Percentiles rank a stretch among this genome's conserved stretches.
phyloP scores from a whole-genome alignment of 2,113 vertebrate genomes.

The Lethenteron camtschaticum region DNA sequence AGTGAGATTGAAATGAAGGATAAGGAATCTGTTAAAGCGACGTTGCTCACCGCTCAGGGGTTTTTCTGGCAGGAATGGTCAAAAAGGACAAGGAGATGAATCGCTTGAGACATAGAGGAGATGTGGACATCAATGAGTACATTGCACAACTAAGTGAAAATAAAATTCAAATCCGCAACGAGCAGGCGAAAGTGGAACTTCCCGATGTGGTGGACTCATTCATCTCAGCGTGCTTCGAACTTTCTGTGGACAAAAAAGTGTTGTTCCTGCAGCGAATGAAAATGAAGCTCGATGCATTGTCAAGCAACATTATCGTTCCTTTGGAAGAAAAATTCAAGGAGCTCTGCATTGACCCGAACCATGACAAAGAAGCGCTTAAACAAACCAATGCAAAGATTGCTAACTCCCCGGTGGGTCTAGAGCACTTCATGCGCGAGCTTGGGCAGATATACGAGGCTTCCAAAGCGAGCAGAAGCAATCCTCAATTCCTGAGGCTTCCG shows the following conservation, averaged over 20 bases:
- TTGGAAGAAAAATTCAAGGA: neutral
- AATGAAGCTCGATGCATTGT: neutral
- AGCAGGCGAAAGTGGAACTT: neutral
- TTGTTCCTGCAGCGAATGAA: slow-evolving; percentile 9
- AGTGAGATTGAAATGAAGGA: neutral
- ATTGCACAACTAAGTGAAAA: neutral
- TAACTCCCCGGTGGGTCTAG: slow-evolving; percentile 27
- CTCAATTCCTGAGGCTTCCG: too few species aligned
- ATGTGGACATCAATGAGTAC: neutral
- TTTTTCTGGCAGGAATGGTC: too few species aligned
- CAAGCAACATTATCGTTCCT: neutral
- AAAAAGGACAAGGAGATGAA: slow-evolving; percentile 9
- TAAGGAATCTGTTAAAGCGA: neutral
- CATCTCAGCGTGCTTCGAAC: neutral
- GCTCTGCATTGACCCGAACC: neutral
- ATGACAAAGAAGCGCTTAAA: neutral
- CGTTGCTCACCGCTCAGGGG: neutral
- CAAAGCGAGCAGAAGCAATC: slow-evolving; percentile 12
- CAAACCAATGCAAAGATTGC: slow-evolving; percentile 14
- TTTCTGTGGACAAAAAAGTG: neutral
- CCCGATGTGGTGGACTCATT: neutral
- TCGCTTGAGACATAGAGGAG: neutral
- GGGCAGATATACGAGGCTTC: slow-evolving; percentile 36
- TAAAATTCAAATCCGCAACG: neutral
- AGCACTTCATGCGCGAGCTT: slow-evolving; percentile 43